Evolutionary conservation across 2,797 vertebrate genomes (phyloP).

Genomic region (Muraenolepis orangiensis): DNA sequence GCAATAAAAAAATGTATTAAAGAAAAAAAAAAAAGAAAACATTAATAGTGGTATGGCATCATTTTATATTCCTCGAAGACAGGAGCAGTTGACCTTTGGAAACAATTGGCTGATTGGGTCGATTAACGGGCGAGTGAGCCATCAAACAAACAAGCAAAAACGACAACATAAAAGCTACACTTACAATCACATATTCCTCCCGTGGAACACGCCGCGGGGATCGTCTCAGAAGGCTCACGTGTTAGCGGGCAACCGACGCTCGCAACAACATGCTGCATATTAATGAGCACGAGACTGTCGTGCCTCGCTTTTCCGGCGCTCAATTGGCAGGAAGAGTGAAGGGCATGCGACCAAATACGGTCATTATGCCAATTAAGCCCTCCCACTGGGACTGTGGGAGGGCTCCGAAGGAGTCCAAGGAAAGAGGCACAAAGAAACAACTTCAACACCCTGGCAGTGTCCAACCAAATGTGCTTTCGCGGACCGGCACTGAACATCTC

Average conservation of each 20-base stretch:
- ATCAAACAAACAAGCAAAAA: neutral
- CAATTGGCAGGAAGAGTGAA: conserved; percentile 49
- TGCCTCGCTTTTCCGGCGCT: conserved; percentile 44
- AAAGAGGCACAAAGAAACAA: conserved; percentile 37
- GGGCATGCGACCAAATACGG: conserved; percentile 55
- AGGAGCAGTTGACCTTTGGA: neutral
- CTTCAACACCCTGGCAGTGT: neutral
- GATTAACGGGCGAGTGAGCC: neutral
- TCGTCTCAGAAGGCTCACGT: neutral
- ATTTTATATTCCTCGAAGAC: conserved; percentile 10
- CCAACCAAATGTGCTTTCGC: neutral
- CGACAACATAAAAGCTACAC: neutral
- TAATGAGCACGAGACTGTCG: conserved; percentile 58
- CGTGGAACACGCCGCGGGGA: too few species aligned
- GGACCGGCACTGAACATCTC: neutral
- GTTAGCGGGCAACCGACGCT: neutral
- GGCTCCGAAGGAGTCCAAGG: conserved; percentile 44
- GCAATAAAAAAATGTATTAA: neutral
- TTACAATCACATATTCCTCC: neutral
- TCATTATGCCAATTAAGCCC: conserved; percentile 54
- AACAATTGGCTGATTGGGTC: neutral
- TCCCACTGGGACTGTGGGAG: conserved; percentile 28
- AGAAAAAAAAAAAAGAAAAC: conserved; percentile 15
- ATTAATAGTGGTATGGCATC: conserved; percentile 19
- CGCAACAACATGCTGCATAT: conserved; percentile 44